Percentiles rank a stretch among this genome's conserved stretches.
Conservation (phyloP, 2,888 invertebrate species). For the Scaptomyza polygonia region DNA sequence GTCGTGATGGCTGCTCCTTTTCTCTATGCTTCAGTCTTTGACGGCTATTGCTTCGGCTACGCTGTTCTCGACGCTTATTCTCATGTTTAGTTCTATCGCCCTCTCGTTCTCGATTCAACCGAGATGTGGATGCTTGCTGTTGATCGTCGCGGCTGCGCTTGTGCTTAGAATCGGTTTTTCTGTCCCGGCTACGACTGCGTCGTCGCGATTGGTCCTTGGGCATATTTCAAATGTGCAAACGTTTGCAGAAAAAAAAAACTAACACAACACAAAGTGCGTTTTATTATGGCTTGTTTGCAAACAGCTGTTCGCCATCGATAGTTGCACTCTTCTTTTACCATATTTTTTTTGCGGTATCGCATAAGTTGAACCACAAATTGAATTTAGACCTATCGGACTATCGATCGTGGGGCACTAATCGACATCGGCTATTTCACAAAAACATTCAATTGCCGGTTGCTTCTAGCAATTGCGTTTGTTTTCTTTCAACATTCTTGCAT, state of each 20-base stretch:
- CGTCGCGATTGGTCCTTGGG: conserved; percentile 60
- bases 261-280: conserved; percentile 9
- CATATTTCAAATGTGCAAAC: conserved; percentile 30
- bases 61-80: conserved; percentile 19
- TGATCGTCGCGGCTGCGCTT: conserved; percentile 27
- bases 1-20: conserved; percentile 10
- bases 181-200: conserved; percentile 44
- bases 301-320: conserved; percentile 45
- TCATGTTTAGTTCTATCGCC: conserved; percentile 20
- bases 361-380: too few relatives aligned
- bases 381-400: too few relatives aligned
- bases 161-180: conserved; percentile 17
- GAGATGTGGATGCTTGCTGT: conserved; percentile 6
- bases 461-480: neutral
- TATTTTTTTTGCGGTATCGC: too few relatives aligned
- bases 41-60: conserved; percentile 21
- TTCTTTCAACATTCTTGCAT: neutral
- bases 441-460: conserved; percentile 29
- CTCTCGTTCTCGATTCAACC: conserved; percentile 11
- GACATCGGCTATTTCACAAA: neutral
- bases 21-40: conserved; percentile 1
- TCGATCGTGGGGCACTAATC: neutral
- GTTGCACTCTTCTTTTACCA: too few relatives aligned
- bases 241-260: conserved; percentile 25
- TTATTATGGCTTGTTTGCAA: neutral